Conservation (phyloP, 2,888 invertebrate genomes). For the Ormyrus pomaceus region DNA sequence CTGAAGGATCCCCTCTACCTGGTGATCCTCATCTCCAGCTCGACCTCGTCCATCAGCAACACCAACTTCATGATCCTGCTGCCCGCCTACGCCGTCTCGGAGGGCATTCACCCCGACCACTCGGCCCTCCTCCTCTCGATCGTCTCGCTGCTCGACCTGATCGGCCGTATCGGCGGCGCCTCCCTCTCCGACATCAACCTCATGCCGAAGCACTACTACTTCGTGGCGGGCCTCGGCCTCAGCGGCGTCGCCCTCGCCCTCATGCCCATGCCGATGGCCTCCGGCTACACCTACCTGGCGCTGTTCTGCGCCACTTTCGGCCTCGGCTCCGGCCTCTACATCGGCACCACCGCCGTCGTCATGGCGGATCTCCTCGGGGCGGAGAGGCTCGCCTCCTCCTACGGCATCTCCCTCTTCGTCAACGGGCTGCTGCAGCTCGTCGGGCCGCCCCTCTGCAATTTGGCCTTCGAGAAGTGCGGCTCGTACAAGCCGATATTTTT, state of each 20-base stretch:
- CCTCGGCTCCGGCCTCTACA: constrained; percentile 88
- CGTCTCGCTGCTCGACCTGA: constrained; percentile 88
- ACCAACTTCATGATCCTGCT: constrained; percentile 90
- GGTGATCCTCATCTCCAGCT: constrained; percentile 89
- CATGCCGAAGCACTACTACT: constrained; percentile 89
- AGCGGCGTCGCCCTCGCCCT: constrained; percentile 86
- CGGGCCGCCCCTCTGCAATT: constrained; percentile 88
- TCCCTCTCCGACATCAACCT: constrained; percentile 86
- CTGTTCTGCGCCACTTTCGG: constrained; percentile 87
- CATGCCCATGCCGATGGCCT: constrained; percentile 80
- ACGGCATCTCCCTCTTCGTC: constrained; percentile 90
- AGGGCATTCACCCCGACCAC: constrained; percentile 83
- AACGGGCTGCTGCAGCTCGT: constrained; percentile 88
- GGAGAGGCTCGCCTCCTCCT: constrained; percentile 88
- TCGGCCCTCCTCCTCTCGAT: constrained; percentile 87
- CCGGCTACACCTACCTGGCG: constrained; percentile 80
- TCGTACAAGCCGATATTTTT: constrained; percentile 85
- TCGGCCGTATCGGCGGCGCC: constrained; percentile 90
- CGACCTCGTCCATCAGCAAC: constrained; percentile 90
- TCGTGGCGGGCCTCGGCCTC: constrained; percentile 85
- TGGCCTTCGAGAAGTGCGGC: constrained; percentile 81
- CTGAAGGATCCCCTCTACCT: constrained; percentile 87
- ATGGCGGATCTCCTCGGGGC: constrained; percentile 91
- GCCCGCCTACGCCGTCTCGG: constrained; percentile 85
- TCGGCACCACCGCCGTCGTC: constrained; percentile 90